These are phyloP conservation scores for Coenobita brevimanus DNA, from an alignment of 1,140 invertebrate genomes.

Conservation along the genomic window DNA sequence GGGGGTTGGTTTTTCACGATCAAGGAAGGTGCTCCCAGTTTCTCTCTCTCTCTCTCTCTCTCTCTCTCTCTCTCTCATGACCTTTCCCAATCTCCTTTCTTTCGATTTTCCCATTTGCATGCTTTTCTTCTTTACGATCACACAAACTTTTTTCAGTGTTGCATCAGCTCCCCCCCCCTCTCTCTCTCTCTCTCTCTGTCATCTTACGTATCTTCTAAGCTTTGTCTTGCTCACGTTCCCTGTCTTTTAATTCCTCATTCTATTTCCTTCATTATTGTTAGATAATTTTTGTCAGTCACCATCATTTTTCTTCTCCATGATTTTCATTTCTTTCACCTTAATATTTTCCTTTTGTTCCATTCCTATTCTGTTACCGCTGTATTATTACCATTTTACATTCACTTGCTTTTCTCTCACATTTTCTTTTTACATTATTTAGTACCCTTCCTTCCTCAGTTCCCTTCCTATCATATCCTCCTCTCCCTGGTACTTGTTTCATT, in stretches of 20 bases:
- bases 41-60: too few relatives aligned
- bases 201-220: not conserved
- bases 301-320: not conserved
- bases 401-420: not conserved
- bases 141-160: not conserved
- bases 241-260: not conserved
- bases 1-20: not conserved
- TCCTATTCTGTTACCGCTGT: not conserved
- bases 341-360: not conserved
- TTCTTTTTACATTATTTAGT: not conserved
- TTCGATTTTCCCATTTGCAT: not conserved
- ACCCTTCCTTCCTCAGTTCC: not conserved
- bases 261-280: not conserved
- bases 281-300: not conserved
- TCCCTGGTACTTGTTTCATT: not conserved
- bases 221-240: not conserved
- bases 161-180: not conserved
- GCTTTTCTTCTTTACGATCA: not conserved
- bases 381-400: not conserved
- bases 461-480: not conserved
- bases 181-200: not conserved
- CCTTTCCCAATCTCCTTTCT: not conserved
- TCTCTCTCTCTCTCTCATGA: too few relatives aligned
- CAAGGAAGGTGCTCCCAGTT: not conserved
- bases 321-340: not conserved